Evolutionary conservation across 2,888 invertebrate species (phyloP), one percentile per base, ranked within the genome.

Genomic region (Archaeoteleia sp.): DNA sequence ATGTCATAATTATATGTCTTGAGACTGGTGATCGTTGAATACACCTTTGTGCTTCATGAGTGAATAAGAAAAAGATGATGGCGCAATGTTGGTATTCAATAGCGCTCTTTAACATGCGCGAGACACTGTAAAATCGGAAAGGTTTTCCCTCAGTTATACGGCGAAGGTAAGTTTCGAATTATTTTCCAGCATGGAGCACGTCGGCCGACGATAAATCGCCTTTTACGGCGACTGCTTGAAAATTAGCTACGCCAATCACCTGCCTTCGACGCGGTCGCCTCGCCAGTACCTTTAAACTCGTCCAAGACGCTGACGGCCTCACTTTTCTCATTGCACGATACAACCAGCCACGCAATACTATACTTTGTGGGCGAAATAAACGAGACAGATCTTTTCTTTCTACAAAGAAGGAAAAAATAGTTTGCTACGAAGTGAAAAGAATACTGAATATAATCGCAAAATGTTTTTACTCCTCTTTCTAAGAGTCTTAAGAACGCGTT

Each of bases 111-210:
- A 73, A 73, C 55, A 55, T 48, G 29, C 40, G 54, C 54, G 34
- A 66, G 67, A 71, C 58, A 66, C 51, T 62, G 54, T 70, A 58
- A 73, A 69, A 68, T 55, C 67, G 53, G 49, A 62, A 55, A 53
- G 60, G 68, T 46, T 35, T 54, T 40, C 34, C 34, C 45, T 29
- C 34, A 10, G 8, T 55, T n/a, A 25, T 34, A 48, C 8, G 8
- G 8, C 34, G 9, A 9, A 4, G 10, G 9, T 27, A 37, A 30
- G 20, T 9, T 40, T 67, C 54, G 34, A 55, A 67, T 62, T 49
- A 42, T 66, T 66, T 55, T 25, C 29, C 32, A 17, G 7, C 32
- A 25, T 45, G 34, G 29, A n/a, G 15, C 35, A 37, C 25, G 51
- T 53, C 32, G 25, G 34, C 7, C 17, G 42, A 25, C 49, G 48